A percentile compares a stretch with the other conserved stretches of the same genome.
Conservation (phyloP, 2,888 invertebrate genomes). For the Eustalomyia histrio region DNA sequence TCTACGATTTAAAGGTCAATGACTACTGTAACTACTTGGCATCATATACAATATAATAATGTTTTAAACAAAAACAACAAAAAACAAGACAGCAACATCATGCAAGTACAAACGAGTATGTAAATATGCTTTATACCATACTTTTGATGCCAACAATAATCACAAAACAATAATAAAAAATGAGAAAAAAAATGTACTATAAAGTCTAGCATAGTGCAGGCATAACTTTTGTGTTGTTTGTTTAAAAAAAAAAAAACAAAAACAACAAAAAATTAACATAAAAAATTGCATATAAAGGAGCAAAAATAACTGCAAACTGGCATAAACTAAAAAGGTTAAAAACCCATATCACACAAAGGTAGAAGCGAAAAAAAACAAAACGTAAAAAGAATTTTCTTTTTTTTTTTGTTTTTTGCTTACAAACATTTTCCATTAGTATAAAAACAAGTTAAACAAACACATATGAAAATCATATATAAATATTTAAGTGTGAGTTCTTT, state of each 20-base stretch:
- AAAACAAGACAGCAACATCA: background rate
- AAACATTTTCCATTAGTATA: conserved; percentile 38
- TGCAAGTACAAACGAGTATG: background rate
- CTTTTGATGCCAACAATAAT: background rate
- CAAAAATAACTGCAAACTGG: background rate
- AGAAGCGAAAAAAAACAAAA: conserved; percentile 28
- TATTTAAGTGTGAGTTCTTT: background rate
- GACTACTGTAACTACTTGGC: conserved; percentile 53
- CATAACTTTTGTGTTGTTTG: conserved; percentile 15
- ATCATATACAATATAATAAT: conserved; percentile 10
- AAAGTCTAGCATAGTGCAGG: conserved; percentile 4
- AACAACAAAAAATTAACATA: conserved; percentile 31
- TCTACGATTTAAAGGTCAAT: conserved; percentile 63
- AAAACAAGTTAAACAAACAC: background rate
- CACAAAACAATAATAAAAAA: background rate
- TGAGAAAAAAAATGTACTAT: background rate
- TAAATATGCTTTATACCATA: conserved; percentile 1
- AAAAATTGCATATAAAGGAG: conserved; percentile 40
- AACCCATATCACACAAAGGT: conserved; percentile 43
- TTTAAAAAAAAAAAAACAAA: conserved; percentile 25
- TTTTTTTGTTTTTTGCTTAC: background rate
- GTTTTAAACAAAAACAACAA: conserved; percentile 1
- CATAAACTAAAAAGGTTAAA: conserved; percentile 54
- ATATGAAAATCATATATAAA: background rate
- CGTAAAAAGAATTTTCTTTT: conserved; percentile 14